Conservation (phyloP, 1,140 invertebrate species). For the Drosophila kohkoa region DNA sequence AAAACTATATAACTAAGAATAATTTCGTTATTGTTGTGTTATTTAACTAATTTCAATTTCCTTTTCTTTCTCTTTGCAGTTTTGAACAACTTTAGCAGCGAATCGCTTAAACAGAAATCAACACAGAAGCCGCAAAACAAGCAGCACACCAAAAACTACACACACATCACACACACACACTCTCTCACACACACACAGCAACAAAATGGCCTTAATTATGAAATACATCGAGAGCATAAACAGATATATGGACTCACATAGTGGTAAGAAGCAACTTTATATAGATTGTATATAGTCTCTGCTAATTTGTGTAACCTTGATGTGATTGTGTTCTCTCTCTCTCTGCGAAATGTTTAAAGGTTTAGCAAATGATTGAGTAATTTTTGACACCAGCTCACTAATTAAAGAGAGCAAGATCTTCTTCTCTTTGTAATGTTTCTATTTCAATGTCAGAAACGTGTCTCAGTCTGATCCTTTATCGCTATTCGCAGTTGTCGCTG, state of each 20-base stretch:
- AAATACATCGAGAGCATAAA: conserved; percentile 88
- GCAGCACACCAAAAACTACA: conserved; percentile 25
- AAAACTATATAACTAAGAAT: neutral
- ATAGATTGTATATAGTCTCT: conserved; percentile 2
- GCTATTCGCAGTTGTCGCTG: neutral
- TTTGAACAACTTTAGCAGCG: conserved; percentile 44
- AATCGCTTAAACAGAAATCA: conserved; percentile 30
- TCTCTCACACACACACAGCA: conserved; percentile 64
- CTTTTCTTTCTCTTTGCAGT: conserved; percentile 51
- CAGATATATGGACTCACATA: conserved; percentile 87
- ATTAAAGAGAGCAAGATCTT: conserved; percentile 38
- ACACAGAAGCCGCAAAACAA: conserved; percentile 25
- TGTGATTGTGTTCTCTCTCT: conserved; percentile 51
- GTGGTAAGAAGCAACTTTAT: conserved; percentile 85
- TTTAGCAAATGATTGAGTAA: conserved; percentile 65
- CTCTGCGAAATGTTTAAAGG: conserved; percentile 62
- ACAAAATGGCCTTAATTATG: conserved; percentile 88
- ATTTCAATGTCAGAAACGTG: conserved; percentile 44
- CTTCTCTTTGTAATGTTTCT: neutral
- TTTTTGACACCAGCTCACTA: conserved; percentile 74
- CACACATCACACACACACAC: conserved; percentile 52
- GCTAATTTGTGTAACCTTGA: conserved; percentile 80
- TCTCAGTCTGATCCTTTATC: conserved; percentile 17
- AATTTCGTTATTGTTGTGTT: neutral
- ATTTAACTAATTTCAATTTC: neutral